phyloP scores from a whole-genome alignment of 2,113 vertebrate species.

The Neolamprologus tretocephalus region DNA sequence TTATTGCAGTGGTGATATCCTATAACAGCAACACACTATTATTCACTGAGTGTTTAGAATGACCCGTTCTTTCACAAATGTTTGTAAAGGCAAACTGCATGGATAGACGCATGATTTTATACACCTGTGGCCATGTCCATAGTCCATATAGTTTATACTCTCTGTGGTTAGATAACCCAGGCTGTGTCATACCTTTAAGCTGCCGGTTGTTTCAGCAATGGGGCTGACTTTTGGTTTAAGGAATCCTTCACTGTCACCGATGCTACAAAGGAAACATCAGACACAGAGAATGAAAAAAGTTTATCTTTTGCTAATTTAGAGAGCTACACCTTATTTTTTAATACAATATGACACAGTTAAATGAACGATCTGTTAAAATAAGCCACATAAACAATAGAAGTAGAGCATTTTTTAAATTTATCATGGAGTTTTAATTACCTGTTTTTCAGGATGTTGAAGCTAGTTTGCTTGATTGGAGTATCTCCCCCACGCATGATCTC shows the following conservation, averaged over 20 bases:
- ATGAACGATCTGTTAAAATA: neutral
- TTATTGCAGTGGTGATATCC: neutral
- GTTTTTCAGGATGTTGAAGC: slow-evolving; percentile 75
- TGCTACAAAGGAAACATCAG: slow-evolving; percentile 55
- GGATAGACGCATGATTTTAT: neutral
- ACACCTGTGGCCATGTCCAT: neutral
- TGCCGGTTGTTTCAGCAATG: slow-evolving; percentile 69
- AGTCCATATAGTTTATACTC: neutral
- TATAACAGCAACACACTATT: neutral
- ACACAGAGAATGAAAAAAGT: neutral
- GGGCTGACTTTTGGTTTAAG: slow-evolving; percentile 69
- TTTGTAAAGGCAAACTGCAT: neutral
- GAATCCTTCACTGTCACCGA: slow-evolving; percentile 65
- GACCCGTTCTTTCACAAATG: neutral
- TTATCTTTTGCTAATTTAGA: neutral
- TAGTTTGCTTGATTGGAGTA: slow-evolving; percentile 63
- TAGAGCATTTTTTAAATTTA: neutral
- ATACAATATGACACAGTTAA: neutral
- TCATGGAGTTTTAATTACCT: slow-evolving; percentile 62
- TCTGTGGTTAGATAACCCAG: neutral
- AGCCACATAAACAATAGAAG: neutral
- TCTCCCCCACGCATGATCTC: slow-evolving; percentile 46
- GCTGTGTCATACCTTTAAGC: slow-evolving; percentile 63
- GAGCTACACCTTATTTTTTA: neutral
- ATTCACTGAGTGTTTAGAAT: neutral